These are phyloP conservation scores for Sylvietta virens DNA, from an alignment of 2,113 vertebrate species.

Conservation along the genomic window DNA sequence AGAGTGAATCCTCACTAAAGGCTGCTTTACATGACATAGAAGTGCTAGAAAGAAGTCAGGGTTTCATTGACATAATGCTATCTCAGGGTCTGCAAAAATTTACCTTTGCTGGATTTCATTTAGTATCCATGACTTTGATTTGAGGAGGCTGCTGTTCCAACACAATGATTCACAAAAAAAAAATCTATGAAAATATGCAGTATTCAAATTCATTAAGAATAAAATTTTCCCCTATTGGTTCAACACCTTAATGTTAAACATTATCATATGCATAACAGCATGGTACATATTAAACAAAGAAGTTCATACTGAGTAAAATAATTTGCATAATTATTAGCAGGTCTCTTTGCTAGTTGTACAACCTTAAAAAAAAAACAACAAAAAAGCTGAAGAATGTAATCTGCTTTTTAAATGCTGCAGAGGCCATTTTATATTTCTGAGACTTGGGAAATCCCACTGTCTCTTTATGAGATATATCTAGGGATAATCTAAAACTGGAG, in stretches of 20 bases:
- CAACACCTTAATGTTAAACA: not conserved
- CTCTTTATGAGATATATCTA: conserved; percentile 17
- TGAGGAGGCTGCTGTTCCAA: not conserved
- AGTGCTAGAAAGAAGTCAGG: not conserved
- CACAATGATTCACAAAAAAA: not conserved
- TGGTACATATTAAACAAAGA: conserved; percentile 46
- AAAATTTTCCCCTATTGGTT: conserved; percentile 1
- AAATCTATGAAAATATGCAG: not conserved
- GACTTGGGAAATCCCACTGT: not conserved
- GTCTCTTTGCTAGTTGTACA: conserved; percentile 3
- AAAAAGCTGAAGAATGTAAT: not conserved
- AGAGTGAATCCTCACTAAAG: not conserved
- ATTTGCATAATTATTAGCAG: conserved; percentile 36
- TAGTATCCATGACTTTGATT: not conserved
- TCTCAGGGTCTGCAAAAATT: not conserved
- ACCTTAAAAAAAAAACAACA: not conserved
- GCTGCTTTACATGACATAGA: not conserved
- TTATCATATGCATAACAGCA: conserved; percentile 13
- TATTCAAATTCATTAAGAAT: conserved; percentile 15
- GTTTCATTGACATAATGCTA: not conserved
- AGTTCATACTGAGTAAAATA: conserved; percentile 19
- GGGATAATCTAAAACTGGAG: conserved; percentile 24
- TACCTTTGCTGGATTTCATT: not conserved
- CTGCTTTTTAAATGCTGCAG: not conserved
- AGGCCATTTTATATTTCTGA: not conserved